Evolutionary conservation across 2,113 vertebrate species (phyloP).

Genomic region (Tinamus guttatus): DNA sequence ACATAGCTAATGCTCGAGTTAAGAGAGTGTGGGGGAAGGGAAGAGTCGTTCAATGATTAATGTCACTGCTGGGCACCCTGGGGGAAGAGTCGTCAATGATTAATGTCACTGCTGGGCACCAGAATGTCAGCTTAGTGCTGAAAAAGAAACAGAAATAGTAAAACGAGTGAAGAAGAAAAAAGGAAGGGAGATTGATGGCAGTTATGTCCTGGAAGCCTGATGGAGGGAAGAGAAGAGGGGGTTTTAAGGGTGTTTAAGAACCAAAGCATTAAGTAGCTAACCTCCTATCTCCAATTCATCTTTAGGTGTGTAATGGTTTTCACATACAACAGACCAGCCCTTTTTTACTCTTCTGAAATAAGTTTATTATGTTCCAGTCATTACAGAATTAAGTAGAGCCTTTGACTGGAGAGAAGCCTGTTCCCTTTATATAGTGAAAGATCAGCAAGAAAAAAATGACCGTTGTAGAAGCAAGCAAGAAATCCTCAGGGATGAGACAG

Average conservation of each 20-base stretch:
- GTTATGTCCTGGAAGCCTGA: neutral
- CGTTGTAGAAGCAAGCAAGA: neutral
- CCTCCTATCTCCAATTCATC: neutral
- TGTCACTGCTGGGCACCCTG: too few species aligned
- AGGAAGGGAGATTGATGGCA: neutral
- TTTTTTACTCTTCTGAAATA: neutral
- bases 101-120: constrained; percentile 28
- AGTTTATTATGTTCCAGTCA: neutral
- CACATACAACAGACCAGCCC: neutral
- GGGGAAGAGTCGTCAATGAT: neutral
- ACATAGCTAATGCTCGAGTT: neutral
- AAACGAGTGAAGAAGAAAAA: neutral
- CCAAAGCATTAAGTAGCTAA: neutral
- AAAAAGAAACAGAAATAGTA: neutral
- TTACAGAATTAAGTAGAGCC: constrained; percentile 16
- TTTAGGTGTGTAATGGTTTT: neutral
- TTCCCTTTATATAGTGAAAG: neutral
- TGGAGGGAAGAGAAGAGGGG: neutral
- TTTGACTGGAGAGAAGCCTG: constrained; percentile 15
- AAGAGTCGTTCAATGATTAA: neutral
- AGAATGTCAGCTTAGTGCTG: neutral
- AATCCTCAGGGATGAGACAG: neutral
- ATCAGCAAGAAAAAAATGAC: neutral
- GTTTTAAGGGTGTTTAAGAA: constrained; percentile 3
- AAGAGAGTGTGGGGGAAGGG: neutral